A percentile compares a stretch with the other conserved stretches of the same genome.
Evolutionary conservation across 1,140 invertebrate genomes (phyloP).

Genomic region (Drosophila nasuta): DNA sequence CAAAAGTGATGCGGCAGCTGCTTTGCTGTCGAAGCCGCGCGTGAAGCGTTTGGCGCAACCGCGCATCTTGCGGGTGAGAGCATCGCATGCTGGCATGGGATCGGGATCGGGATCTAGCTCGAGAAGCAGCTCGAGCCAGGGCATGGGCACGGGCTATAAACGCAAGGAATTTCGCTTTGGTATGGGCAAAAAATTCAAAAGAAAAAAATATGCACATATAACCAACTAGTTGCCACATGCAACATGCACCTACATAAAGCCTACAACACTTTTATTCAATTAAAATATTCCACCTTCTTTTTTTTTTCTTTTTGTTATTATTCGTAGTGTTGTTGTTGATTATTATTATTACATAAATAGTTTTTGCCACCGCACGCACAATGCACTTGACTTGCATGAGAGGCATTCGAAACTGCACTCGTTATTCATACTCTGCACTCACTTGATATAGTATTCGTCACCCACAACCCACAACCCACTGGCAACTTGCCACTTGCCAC

Average conservation of each 20-base stretch:
- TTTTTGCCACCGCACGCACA: conserved; percentile 17
- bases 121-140: conserved; percentile 56
- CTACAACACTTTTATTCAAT: conserved; percentile 15
- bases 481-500: background rate
- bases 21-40: conserved; percentile 52
- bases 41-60: conserved; percentile 84
- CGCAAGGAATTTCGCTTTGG: conserved; percentile 87
- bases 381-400: conserved; percentile 32
- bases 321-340: background rate
- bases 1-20: conserved; percentile 16
- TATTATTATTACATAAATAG: conserved; percentile 22
- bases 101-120: conserved; percentile 51
- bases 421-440: conserved; percentile 22
- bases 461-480: background rate
- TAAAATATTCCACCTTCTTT: background rate
- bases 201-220: conserved; percentile 15
- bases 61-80: conserved; percentile 79
- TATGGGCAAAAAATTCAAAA: conserved; percentile 83
- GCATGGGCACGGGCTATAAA: conserved; percentile 53
- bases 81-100: conserved; percentile 76
- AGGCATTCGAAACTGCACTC: conserved; percentile 40
- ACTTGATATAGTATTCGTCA: conserved; percentile 5
- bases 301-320: too few relatives aligned
- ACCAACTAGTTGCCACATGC: conserved; percentile 2
- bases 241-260: background rate